Percentiles rank a stretch among this genome's conserved stretches.
Conservation (phyloP, 2,113 vertebrate species). For the Oryctolagus cuniculus region mOryCun1.1 NC_091434.1:96171001-96171500, state of each 20-base stretch:
- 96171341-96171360: neutral
- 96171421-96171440: constrained; percentile 16
- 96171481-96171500: constrained; percentile 48
- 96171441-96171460: constrained; percentile 4
- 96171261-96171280: neutral
- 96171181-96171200: neutral
- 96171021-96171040: neutral
- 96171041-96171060: neutral
- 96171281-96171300: neutral
- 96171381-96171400: constrained; percentile 2
- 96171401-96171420: neutral
- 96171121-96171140: neutral
- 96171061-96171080: neutral
- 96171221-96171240: neutral
- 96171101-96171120: neutral
- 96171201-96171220: neutral
- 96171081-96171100: neutral
- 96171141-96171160: neutral
- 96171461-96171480: neutral
- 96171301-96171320: neutral
- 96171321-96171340: neutral
- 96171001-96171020: neutral
- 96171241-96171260: neutral
- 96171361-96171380: neutral
- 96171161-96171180: constrained; percentile 30